Conservation (phyloP, 2,888 invertebrate species). For the Octonoba sinensis region DNA sequence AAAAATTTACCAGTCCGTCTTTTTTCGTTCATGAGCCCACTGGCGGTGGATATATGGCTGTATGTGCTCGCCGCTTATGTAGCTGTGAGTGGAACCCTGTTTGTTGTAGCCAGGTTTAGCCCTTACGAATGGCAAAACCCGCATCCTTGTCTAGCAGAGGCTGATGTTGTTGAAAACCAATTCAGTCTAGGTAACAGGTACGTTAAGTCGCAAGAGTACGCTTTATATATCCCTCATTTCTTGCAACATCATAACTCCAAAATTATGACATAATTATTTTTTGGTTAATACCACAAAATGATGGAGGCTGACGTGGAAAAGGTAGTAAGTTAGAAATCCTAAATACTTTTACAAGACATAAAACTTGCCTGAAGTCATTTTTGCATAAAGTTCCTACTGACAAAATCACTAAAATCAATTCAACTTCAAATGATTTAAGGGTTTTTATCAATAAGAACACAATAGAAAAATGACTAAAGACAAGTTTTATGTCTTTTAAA, state of each 20-base stretch:
- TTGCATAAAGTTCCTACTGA: too few relatives aligned
- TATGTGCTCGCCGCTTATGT: slow-evolving; percentile 93
- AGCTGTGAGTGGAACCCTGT: slow-evolving; percentile 91
- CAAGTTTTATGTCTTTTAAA: too few relatives aligned
- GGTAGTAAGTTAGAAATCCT: too few relatives aligned
- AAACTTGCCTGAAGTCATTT: too few relatives aligned
- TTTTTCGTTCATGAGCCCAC: slow-evolving; percentile 96
- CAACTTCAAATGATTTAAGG: too few relatives aligned
- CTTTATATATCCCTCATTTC: not conserved
- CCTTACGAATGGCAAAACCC: slow-evolving; percentile 78
- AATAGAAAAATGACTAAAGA: too few relatives aligned
- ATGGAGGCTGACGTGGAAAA: too few relatives aligned
- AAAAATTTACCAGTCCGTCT: slow-evolving; percentile 87
- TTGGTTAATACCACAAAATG: not conserved
- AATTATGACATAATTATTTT: too few relatives aligned
- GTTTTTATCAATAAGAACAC: too few relatives aligned
- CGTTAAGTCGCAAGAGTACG: slow-evolving; percentile 68
- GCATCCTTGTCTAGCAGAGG: slow-evolving; percentile 73
- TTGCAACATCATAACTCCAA: too few relatives aligned
- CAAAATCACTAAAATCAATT: too few relatives aligned
- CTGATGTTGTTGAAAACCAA: slow-evolving; percentile 88
- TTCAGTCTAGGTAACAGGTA: slow-evolving; percentile 88
- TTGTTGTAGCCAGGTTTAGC: slow-evolving; percentile 95
- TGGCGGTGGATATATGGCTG: slow-evolving; percentile 97
- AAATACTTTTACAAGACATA: too few relatives aligned